phyloP scores from a whole-genome alignment of 2,797 vertebrate species.

The Paratrypauchen microcephalus region DNA sequence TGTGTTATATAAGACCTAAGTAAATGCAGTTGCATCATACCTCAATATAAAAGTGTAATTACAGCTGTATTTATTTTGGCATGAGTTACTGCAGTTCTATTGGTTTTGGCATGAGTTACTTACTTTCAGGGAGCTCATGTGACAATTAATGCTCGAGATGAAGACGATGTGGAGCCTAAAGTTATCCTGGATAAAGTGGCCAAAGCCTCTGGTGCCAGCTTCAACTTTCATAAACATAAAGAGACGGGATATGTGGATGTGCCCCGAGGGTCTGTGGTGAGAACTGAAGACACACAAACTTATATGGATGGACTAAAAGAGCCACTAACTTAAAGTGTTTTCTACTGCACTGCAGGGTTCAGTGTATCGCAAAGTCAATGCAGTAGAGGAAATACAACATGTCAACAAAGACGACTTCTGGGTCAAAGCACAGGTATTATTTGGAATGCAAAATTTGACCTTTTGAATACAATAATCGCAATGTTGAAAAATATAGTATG shows the following conservation, averaged over 20 bases:
- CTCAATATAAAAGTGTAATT: neutral
- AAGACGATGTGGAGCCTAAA: conserved; percentile 90
- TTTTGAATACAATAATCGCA: neutral
- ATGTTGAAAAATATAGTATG: neutral
- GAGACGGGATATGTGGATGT: conserved; percentile 71
- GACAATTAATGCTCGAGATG: conserved; percentile 87
- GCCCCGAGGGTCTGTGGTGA: conserved; percentile 86
- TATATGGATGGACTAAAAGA: neutral
- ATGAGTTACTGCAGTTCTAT: neutral
- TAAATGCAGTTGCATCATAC: neutral
- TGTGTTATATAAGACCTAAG: neutral
- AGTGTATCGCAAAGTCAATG: conserved; percentile 86
- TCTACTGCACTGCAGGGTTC: conserved; percentile 77
- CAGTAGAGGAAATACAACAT: conserved; percentile 84
- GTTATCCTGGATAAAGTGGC: conserved; percentile 86
- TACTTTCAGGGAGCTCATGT: conserved; percentile 86
- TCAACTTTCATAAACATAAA: conserved; percentile 79
- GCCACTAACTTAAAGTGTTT: neutral
- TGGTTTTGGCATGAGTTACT: neutral
- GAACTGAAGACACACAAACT: conserved; percentile 30
- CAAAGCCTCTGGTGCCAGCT: conserved; percentile 88
- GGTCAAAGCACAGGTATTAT: conserved; percentile 81
- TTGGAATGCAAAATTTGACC: neutral
- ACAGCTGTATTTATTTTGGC: neutral
- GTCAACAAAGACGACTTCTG: conserved; percentile 89